These are phyloP conservation scores for Embiotoca jacksoni DNA, from an alignment of 2,113 vertebrate species.

Conservation along the genomic window DNA sequence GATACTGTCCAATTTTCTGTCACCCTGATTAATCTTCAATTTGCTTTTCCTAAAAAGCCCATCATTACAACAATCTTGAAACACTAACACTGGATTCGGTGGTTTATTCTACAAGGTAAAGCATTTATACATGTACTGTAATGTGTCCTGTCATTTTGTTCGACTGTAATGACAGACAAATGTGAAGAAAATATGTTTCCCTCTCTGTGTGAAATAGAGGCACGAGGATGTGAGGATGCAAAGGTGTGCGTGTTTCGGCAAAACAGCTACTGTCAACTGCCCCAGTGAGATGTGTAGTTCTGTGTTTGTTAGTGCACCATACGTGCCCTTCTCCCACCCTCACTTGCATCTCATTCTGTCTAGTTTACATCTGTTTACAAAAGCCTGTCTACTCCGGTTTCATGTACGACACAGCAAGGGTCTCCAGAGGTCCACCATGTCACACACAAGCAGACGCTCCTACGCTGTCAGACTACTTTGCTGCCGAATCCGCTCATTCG, in stretches of 20 bases:
- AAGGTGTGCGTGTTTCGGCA: neutral
- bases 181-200: too few relatives aligned
- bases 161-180: neutral
- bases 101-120: too few relatives aligned
- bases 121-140: too few relatives aligned
- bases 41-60: too few relatives aligned
- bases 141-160: neutral
- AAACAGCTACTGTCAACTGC: slow-evolving; percentile 6
- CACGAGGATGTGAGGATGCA: neutral
- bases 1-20: too few relatives aligned
- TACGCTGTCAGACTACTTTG: slow-evolving; percentile 26
- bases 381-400: slow-evolving; percentile 61
- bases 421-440: slow-evolving; percentile 49
- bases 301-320: slow-evolving; percentile 24
- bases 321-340: slow-evolving; percentile 39
- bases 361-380: slow-evolving; percentile 75
- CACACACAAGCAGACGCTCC: neutral
- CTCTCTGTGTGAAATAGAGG: too few relatives aligned
- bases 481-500: slow-evolving; percentile 4
- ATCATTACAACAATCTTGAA: too few relatives aligned
- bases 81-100: too few relatives aligned
- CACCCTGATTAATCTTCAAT: too few relatives aligned
- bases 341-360: slow-evolving; percentile 29
- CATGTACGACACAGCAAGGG: slow-evolving; percentile 26
- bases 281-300: slow-evolving; percentile 42